Percentiles rank a stretch among this genome's conserved stretches.
These are phyloP conservation scores for Eidolon dupreanum DNA, from an alignment of 2,797 vertebrate species.

Conservation along the genomic window DNA sequence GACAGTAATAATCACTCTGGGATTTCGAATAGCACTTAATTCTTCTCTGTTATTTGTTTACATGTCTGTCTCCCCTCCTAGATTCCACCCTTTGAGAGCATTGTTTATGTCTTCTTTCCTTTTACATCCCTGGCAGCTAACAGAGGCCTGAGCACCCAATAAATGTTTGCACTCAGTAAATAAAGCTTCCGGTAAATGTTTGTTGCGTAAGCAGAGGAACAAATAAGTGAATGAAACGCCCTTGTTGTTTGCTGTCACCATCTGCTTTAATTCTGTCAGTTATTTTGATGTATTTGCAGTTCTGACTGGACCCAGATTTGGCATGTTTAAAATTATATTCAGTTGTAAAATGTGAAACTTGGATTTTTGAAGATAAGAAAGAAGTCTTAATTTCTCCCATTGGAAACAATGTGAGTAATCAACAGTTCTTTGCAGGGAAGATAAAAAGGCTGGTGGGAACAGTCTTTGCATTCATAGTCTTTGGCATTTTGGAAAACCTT, in stretches of 20 bases:
- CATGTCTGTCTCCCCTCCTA: conserved; percentile 54
- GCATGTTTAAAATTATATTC: conserved; percentile 74
- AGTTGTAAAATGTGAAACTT: conserved; percentile 71
- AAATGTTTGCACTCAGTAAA: conserved; percentile 64
- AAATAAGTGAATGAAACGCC: conserved; percentile 61
- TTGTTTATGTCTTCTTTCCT: conserved; percentile 62
- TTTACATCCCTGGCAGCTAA: conserved; percentile 55
- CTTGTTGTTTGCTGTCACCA: conserved; percentile 64
- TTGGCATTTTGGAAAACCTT: conserved; percentile 48
- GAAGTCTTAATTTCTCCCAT: conserved; percentile 51
- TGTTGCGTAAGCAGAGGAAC: conserved; percentile 51
- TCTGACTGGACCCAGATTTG: conserved; percentile 76
- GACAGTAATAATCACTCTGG: conserved; percentile 50
- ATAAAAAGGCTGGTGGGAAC: conserved; percentile 45
- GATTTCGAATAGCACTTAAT: conserved; percentile 63
- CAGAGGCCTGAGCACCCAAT: conserved; percentile 51
- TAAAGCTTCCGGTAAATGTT: conserved; percentile 57
- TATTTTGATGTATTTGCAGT: conserved; percentile 71
- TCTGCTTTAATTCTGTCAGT: conserved; percentile 70
- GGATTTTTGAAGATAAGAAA: conserved; percentile 70
- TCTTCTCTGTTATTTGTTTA: conserved; percentile 74
- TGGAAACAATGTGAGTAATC: conserved; percentile 66
- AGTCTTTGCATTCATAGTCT: conserved; percentile 16
- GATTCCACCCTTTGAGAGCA: conserved; percentile 49
- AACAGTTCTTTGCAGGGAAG: conserved; percentile 52